A percentile compares a stretch with the other conserved stretches of the same genome.
These are phyloP conservation scores for Plotosus lineatus DNA, from an alignment of 2,113 vertebrate species.

Conservation along the genomic window DNA sequence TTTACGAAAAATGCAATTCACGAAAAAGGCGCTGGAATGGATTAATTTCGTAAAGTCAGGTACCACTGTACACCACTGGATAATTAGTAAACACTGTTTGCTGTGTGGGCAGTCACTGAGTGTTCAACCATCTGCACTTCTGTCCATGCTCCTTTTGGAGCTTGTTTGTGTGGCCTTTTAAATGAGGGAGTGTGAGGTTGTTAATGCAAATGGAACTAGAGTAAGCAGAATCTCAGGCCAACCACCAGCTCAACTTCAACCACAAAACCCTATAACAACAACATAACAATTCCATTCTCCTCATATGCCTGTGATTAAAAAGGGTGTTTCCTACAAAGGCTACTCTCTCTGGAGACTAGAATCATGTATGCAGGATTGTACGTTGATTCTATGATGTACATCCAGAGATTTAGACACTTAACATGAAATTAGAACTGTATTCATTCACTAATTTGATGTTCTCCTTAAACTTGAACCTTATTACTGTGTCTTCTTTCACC, in stretches of 20 bases:
- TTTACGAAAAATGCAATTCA: too few species aligned
- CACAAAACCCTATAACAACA: background rate
- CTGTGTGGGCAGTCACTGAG: conserved; percentile 32
- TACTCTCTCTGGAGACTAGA: background rate
- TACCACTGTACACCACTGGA: background rate
- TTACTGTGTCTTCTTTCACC: too few species aligned
- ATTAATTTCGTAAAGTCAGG: too few species aligned
- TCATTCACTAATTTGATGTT: too few species aligned
- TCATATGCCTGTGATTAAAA: background rate
- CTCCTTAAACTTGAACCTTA: too few species aligned
- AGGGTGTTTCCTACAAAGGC: background rate
- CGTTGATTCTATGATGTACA: too few species aligned
- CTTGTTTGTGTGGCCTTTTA: conserved; percentile 31
- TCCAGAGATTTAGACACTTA: too few species aligned
- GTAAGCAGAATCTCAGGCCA: conserved; percentile 29
- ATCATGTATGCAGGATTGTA: too few species aligned
- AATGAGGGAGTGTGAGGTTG: conserved; percentile 37
- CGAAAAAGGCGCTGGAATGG: too few species aligned
- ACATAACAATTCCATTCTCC: background rate
- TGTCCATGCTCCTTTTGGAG: conserved; percentile 49
- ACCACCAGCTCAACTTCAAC: conserved; percentile 1
- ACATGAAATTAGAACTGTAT: too few species aligned
- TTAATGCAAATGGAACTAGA: conserved; percentile 41
- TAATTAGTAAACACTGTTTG: conserved; percentile 2
- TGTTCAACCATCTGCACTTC: conserved; percentile 47